Percentiles rank a stretch among this genome's conserved stretches.
Evolutionary conservation across 2,113 vertebrate species (phyloP).

Genomic region (Atractosteus spatula): DNA sequence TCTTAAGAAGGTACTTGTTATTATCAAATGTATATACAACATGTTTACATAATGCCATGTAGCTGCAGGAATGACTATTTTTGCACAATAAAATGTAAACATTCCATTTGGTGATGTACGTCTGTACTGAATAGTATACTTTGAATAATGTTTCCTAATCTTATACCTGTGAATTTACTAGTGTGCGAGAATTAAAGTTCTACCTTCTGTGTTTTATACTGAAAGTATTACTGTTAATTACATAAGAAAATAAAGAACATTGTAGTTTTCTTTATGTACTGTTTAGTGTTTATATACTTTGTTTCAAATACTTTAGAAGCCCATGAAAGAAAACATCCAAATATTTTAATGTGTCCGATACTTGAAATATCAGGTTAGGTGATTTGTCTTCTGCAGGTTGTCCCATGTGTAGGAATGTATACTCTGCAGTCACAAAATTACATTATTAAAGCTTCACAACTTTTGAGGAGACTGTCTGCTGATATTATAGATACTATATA

Average conservation of each 20-base stretch:
- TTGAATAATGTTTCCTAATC: conserved; percentile 21
- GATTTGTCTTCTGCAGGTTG: too few species aligned
- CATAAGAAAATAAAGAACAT: conserved; percentile 51
- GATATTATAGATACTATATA: too few species aligned
- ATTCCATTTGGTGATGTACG: conserved; percentile 43
- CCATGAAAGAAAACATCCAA: too few species aligned
- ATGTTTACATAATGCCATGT: conserved; percentile 37
- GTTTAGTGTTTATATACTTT: too few species aligned
- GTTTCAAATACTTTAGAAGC: too few species aligned
- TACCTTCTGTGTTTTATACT: conserved; percentile 40
- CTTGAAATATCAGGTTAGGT: too few species aligned
- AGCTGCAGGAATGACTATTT: conserved; percentile 37
- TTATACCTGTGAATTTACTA: conserved; percentile 24
- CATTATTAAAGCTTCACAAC: too few species aligned
- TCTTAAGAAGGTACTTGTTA: conserved; percentile 3
- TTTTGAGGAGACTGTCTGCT: too few species aligned
- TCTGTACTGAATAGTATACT: conserved; percentile 16
- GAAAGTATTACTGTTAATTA: conserved; percentile 39
- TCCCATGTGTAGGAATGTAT: too few species aligned
- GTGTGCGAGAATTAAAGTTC: conserved; percentile 28
- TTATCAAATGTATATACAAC: conserved; percentile 1
- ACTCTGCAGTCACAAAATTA: too few species aligned
- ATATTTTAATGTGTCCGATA: too few species aligned
- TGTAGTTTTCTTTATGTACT: conserved; percentile 1
- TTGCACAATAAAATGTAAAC: conserved; percentile 37